Base-by-base conservation (phyloP, 2,113 vertebrate genomes). In the Amblyornis subalaris region DNA sequence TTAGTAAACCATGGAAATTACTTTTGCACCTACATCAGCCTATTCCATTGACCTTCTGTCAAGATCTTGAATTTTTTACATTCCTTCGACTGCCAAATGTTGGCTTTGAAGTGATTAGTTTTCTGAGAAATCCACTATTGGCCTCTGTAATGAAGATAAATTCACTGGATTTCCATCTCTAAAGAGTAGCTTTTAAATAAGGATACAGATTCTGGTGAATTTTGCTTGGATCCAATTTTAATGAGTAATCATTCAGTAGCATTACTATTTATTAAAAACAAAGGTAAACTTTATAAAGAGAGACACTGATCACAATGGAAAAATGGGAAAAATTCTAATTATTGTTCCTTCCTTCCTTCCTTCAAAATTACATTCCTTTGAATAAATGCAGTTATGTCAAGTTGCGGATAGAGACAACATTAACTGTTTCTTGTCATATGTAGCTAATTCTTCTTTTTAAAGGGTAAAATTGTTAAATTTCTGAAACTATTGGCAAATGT, bases 51-150 rank as follows among this genome's bases (percentile, higher is more conserved):
- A 54, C 57, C 45, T 92, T 78, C 29, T 79, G 36, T 85, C 73
- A 92, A 62, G 6, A 89, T 92, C 70, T 72, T 85, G 62, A 53
- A n/a, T 91, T 94, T 86, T 90, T 92, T 77, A 47, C 51, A 75
- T 50, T 75, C 79, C 70, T 77, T 78, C 54, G 35, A n/a, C 77
- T 82, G 87, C 91, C 80, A 95, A 3, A 40, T 60, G 12, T 74
- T 88, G 64, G 48, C 70, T 87, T 23, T 29, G 17, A 89, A 84
- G 40, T 85, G 31, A 92, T 94, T 87, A 42, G 36, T 87, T 91
- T 89, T 84, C 77, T 92, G 76, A 89, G 42, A 86, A 93, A 93
- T 72, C 44, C 28, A 36, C 54, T 89, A 14, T 60, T 90, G 48
- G 61, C 61, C 65, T 87, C 12, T 16, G 4, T 86, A 93, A 93